Base-by-base conservation (phyloP, 2,797 vertebrate genomes). In the Scolopax bukidnonensis region DNA sequence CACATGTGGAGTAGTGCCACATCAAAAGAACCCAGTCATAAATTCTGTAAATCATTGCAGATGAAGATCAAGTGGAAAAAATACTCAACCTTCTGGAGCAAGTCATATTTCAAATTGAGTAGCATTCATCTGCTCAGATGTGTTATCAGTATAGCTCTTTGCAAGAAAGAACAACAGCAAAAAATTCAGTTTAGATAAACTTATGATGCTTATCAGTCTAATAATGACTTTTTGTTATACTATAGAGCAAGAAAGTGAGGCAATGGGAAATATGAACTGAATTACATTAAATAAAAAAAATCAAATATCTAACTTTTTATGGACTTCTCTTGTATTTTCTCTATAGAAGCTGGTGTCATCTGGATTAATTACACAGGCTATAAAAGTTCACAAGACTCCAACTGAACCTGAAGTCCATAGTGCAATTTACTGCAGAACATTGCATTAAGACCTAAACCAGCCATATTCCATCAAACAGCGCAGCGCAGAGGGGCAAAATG, bases 1-100 rank as follows among this genome's bases (percentile, higher is more conserved):
- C 90, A 96, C 78, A 97, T 96, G 93, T 95, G 90, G 94, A 97
- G 80, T 65, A 81, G 57, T 90, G 80, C 91, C 95, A 97, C 96
- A 97, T 94, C 95, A 96, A 97, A 98, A 91, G 85, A 88, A 97
- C 75, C 33, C 56, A 96, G 94, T 33, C 92, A 96, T 94, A 97
- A 97, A 96, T 95, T 97, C 95, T 93, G 51, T 80, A 93, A 96
- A 96, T 90, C 79, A 63, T 96, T 96, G 78, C 69, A 97, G 84
- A 97, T 93, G 67, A 98, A 97, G 96, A 97, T 87, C 47, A 95
- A 96, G 56, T 57, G 28, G 63, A 87, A 93, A 78, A 95, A 94
- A 92, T 43, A 87, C 33, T 81, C 53, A 84, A 47, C 20, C 59
- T 80, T 97, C 92, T 92, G 77, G 40, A 93, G n/a, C 53, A 84